Base-by-base conservation (phyloP, 2,888 invertebrate genomes). In the Caenorhabditis japonica region DNA sequence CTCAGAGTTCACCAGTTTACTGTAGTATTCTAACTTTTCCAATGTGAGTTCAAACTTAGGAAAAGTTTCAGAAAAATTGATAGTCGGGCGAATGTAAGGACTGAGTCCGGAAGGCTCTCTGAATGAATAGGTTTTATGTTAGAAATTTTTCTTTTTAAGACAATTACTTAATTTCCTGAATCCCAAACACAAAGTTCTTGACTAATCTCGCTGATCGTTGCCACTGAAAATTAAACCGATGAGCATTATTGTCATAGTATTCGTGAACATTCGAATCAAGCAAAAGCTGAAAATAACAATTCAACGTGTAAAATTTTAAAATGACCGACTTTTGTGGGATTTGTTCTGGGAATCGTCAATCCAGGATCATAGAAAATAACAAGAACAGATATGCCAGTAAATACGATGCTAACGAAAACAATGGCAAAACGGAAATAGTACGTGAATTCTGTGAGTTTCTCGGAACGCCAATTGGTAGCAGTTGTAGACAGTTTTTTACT, bases 161-260 rank as follows among this genome's bases (percentile, higher is more conserved):
- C 33, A 17, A 41, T 12, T 21, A 73, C 77, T 38, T 58, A 4
- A 71, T 21, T 4, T 41, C n/a, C 2, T 55, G 27, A 2, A 68
- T 38, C 25, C 76, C 79, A 30, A 76, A 71, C 1, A 75, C 10
- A 25, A 66, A 79, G 33, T 79, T 75, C 41, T 79, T 71, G n/a
- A 76, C 62, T 46, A 79, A 52, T 53, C 64, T 52, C 13, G 64
- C 61, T 3, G 75, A 64, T 61, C 79, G 51, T 49, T 76, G 69
- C 79, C 79, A 79, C 55, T 76, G 55, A 47, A 72, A 75, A 41
- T 79, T 72, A 59, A 76, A 79, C 12, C 47, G 49, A 58, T 79
- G 79, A 12, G 78, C 73, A 64, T 84, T 70, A 44, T 83, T 79
- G 51, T 85, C 85, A 61, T 71, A 85, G 70, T 66, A 85, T 58